Conservation (phyloP, 92 coral and sea anemone species). For the Zoanthus gigantus region DNA sequence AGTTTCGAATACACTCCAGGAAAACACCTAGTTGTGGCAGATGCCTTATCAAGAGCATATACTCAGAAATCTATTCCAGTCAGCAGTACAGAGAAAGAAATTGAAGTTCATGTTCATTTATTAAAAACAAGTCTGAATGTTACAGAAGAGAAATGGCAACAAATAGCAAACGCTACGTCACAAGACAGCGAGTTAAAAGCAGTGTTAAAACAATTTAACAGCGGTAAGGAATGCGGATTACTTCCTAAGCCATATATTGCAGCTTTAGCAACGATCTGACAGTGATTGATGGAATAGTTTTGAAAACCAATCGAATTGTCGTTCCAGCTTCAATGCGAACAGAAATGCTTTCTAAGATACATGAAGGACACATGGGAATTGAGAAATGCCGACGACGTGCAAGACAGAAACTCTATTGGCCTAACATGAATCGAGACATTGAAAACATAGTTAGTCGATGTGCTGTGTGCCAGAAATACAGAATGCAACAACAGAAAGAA, state of each 20-base stretch:
- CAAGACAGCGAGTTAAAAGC: no score
- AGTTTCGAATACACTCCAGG: slow-evolving; percentile 51
- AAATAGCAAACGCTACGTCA: no score
- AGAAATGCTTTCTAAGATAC: not conserved
- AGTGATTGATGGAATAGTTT: no score
- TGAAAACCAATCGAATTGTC: not conserved
- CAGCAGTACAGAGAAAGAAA: no score
- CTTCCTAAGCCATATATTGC: no score
- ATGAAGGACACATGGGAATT: not conserved
- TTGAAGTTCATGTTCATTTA: no score
- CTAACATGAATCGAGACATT: not conserved
- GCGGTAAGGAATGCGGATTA: no score
- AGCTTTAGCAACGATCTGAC: no score
- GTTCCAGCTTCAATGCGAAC: not conserved
- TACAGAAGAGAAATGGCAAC: no score
- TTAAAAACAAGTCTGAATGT: no score
- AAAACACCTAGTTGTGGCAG: slow-evolving; percentile 50
- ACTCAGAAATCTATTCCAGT: no score
- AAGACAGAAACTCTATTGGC: not conserved
- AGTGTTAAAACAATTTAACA: no score
- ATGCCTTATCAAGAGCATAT: slow-evolving; percentile 44
- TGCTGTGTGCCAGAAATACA: not conserved
- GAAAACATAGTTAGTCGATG: not conserved
- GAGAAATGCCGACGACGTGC: not conserved
- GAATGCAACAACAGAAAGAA: not conserved